Evolutionary conservation across 2,888 invertebrate species (phyloP).

Genomic region (Diogma glabrata): DNA sequence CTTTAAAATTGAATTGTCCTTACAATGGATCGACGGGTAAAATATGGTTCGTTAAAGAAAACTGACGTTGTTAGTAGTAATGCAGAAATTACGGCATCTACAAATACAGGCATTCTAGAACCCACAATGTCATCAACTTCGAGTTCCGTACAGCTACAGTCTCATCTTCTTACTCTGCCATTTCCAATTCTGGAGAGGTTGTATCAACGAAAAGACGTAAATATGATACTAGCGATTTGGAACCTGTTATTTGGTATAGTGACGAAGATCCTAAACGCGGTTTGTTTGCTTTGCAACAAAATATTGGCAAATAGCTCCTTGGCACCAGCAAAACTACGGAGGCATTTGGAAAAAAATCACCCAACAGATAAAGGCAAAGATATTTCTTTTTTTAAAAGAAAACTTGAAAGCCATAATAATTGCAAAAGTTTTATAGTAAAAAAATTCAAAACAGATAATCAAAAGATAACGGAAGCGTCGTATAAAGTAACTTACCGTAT

Average conservation of each 20-base stretch:
- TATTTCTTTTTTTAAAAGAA: neutral
- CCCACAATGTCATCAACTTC: neutral
- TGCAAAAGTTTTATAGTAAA: neutral
- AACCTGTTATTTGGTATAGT: neutral
- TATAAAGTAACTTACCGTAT: slow-evolving; percentile 14
- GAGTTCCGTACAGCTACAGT: too few species aligned
- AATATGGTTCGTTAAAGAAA: too few species aligned
- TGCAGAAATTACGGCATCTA: neutral
- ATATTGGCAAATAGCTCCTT: slow-evolving; percentile 11
- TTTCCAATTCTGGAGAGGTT: neutral
- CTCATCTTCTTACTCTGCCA: neutral
- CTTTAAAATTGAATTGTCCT: neutral
- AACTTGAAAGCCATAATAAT: slow-evolving; percentile 5
- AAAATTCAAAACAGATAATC: slow-evolving; percentile 14
- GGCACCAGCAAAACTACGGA: slow-evolving; percentile 10
- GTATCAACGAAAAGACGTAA: neutral
- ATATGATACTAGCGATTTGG: neutral
- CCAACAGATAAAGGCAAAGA: neutral
- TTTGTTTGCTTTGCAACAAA: slow-evolving; percentile 10
- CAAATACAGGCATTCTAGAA: neutral
- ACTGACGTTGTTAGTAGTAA: too few species aligned
- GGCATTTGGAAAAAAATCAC: slow-evolving; percentile 7
- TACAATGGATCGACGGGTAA: neutral
- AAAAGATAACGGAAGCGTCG: slow-evolving; percentile 15
- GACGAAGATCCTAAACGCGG: slow-evolving; percentile 14